phyloP scores from a whole-genome alignment of 2,113 vertebrate genomes.

The Gavia stellata region DNA sequence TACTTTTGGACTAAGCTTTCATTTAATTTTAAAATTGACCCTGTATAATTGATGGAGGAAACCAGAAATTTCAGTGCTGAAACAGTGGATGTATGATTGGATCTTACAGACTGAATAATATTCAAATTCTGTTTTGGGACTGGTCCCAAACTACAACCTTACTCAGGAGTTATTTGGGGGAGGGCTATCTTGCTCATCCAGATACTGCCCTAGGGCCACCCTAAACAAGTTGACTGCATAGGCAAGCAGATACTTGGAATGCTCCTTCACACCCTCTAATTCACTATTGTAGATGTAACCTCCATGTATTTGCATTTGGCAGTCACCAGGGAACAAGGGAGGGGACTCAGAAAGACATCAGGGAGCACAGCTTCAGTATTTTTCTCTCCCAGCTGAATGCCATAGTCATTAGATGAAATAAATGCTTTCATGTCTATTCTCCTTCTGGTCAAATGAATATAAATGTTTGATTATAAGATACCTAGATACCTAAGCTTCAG shows the following conservation, averaged over 20 bases:
- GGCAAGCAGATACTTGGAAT: background rate
- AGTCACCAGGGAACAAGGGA: background rate
- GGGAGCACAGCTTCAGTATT: background rate
- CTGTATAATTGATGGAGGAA: background rate
- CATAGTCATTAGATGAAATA: background rate
- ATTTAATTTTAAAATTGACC: background rate
- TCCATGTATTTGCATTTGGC: background rate
- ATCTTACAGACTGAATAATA: background rate
- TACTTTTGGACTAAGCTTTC: background rate
- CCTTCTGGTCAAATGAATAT: background rate
- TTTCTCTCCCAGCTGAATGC: background rate
- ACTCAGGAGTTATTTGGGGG: background rate
- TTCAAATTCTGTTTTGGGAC: background rate
- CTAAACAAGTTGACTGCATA: background rate
- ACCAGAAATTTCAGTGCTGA: background rate
- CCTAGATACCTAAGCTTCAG: background rate
- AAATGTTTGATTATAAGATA: background rate
- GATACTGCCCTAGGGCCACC: background rate
- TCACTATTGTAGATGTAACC: background rate
- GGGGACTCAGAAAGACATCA: background rate
- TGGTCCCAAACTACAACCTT: background rate
- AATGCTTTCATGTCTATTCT: background rate
- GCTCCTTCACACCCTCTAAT: background rate
- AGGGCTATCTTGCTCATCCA: background rate
- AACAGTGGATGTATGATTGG: background rate